Evolutionary conservation across 2,888 invertebrate species (phyloP).

Genomic region (Pristionchus mayeri): DNA sequence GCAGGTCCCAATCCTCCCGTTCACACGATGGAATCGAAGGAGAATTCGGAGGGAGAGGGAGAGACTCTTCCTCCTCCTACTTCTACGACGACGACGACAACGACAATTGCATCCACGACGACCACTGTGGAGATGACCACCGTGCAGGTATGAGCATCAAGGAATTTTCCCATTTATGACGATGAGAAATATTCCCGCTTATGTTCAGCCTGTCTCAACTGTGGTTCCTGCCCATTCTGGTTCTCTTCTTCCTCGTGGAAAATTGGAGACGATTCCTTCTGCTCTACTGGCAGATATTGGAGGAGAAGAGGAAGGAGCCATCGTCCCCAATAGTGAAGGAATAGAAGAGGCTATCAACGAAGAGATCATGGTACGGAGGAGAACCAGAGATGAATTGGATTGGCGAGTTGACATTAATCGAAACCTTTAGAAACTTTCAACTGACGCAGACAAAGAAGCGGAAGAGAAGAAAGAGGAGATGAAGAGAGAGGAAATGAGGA

Average conservation of each 20-base stretch:
- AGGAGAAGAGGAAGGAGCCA: neutral
- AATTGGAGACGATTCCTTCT: conserved; percentile 2
- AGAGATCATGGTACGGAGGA: neutral
- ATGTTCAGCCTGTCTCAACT: neutral
- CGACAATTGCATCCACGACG: neutral
- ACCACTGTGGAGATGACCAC: neutral
- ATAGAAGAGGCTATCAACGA: neutral
- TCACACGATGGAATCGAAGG: neutral
- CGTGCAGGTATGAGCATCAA: neutral
- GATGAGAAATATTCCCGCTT: too few species aligned
- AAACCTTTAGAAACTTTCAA: neutral
- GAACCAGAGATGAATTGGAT: neutral
- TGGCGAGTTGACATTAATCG: neutral
- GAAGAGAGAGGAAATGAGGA: conserved; percentile 37
- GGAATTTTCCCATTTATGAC: neutral
- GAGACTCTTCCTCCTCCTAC: neutral
- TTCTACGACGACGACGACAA: neutral
- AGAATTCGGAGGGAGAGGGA: neutral
- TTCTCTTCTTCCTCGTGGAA: conserved; percentile 40
- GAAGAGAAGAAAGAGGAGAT: conserved; percentile 30
- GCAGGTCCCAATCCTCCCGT: conserved; percentile 20
- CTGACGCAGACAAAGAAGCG: neutral
- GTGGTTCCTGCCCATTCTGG: neutral
- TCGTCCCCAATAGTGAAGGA: neutral
- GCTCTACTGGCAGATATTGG: conserved; percentile 12